Evolutionary conservation across 2,797 vertebrate genomes (phyloP).

Genomic region (Threskiornis aethiopicus): DNA sequence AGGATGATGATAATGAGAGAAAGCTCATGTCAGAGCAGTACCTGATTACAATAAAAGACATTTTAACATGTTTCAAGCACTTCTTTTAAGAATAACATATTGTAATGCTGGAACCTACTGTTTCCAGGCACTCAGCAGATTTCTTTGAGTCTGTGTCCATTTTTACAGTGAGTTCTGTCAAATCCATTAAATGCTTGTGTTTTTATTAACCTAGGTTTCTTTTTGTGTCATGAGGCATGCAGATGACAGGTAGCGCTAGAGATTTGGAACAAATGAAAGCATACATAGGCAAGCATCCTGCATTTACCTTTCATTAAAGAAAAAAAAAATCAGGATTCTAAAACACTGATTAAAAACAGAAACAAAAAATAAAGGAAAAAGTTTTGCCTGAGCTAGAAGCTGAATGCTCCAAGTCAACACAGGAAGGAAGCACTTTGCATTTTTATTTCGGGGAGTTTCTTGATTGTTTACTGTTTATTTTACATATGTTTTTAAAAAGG

Average conservation of each 20-base stretch:
- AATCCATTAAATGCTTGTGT: background rate
- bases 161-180: background rate
- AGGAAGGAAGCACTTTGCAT: background rate
- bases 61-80: background rate
- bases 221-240: background rate
- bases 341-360: background rate
- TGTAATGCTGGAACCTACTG: background rate
- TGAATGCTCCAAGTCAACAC: background rate
- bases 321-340: background rate
- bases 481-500: background rate
- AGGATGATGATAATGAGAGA: background rate
- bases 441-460: background rate
- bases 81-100: background rate
- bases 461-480: background rate
- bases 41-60: background rate
- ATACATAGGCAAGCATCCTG: background rate
- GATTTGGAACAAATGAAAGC: background rate
- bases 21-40: background rate
- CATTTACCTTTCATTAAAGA: background rate
- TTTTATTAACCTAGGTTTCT: constrained; percentile 13
- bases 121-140: background rate
- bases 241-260: background rate
- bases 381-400: background rate
- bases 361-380: background rate
- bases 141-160: background rate